Conservation (phyloP, 2,797 vertebrate genomes). For the Avahi laniger region DNA sequence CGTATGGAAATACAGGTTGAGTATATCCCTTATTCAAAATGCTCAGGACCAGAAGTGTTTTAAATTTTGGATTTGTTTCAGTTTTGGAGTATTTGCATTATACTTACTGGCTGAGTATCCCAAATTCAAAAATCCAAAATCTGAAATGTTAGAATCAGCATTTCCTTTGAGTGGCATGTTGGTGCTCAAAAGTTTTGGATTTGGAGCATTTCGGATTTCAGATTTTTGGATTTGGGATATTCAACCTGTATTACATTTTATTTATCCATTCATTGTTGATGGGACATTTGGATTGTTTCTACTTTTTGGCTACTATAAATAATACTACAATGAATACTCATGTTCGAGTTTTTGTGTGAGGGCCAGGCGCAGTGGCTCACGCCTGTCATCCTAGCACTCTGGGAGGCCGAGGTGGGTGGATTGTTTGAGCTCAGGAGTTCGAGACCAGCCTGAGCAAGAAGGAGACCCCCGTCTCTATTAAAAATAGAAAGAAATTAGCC, state of each 20-base stretch:
- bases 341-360: neutral
- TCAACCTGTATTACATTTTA: neutral
- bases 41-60: neutral
- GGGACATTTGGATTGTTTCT: neutral
- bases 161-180: neutral
- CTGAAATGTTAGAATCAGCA: neutral
- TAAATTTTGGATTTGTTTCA: neutral
- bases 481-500: no score
- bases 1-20: neutral
- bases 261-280: neutral
- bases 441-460: no score
- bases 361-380: fast-evolving
- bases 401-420: no score
- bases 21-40: neutral
- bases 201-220: neutral
- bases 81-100: neutral
- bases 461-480: no score
- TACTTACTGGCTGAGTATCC: neutral
- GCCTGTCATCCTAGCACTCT: no score
- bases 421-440: no score
- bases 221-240: neutral
- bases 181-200: neutral
- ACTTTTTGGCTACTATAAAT: neutral
- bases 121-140: neutral
- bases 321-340: neutral